Evolutionary conservation across 2,888 invertebrate genomes (phyloP).

Genomic region (Hemithea aestivaria): DNA sequence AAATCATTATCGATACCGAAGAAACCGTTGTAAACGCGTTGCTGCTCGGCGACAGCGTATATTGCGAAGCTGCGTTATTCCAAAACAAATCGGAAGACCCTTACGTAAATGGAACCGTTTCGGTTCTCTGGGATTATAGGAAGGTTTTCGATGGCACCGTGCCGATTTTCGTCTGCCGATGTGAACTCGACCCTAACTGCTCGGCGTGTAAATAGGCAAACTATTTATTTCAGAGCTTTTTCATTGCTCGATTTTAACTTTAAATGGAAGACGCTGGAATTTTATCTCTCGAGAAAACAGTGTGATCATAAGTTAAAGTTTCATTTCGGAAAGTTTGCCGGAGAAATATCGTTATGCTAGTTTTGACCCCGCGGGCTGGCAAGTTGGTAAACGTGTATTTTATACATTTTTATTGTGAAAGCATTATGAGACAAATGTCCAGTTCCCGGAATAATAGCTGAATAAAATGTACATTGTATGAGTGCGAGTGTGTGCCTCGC

Average conservation of each 20-base stretch:
- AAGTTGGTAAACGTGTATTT: conserved; percentile 17
- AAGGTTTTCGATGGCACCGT: conserved; percentile 55
- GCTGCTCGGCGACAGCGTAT: conserved; percentile 48
- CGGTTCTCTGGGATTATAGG: conserved; percentile 54
- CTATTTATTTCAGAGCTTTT: conserved; percentile 3
- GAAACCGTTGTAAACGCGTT: conserved; percentile 41
- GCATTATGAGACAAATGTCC: conserved; percentile 6
- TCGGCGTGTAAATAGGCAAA: conserved; percentile 41
- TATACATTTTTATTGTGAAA: conserved; percentile 10
- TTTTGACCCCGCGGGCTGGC: conserved; percentile 25
- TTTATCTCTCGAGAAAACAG: conserved; percentile 27
- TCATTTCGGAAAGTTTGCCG: conserved; percentile 26
- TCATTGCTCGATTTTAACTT: conserved; percentile 7
- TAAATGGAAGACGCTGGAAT: conserved; percentile 10
- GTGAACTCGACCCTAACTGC: conserved; percentile 51
- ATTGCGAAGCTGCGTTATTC: conserved; percentile 49
- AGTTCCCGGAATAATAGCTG: conserved; percentile 12
- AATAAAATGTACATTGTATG: conserved; percentile 17
- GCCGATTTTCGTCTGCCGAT: conserved; percentile 50
- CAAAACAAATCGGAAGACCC: conserved; percentile 43
- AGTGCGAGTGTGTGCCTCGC: too few species aligned
- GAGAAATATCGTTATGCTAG: conserved; percentile 30
- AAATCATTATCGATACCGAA: conserved; percentile 36
- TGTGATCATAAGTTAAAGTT: conserved; percentile 32
- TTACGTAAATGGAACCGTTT: conserved; percentile 43